Base-by-base conservation (phyloP, 2,888 invertebrate genomes). In the Stenolophus ochropezus region DNA sequence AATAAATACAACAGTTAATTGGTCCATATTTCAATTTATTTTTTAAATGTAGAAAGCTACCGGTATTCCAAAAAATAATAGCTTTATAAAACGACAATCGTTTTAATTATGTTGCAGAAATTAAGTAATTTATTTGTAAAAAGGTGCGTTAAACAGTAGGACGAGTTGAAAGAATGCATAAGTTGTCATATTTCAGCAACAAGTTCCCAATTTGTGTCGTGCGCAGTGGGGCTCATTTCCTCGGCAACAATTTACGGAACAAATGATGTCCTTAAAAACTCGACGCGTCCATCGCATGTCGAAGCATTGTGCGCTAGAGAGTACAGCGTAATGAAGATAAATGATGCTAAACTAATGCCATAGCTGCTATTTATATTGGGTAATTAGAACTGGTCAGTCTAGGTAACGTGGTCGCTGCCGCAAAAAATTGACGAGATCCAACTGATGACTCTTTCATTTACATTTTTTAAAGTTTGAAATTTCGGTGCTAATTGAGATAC, bases 281-380 rank as follows among this genome's bases (percentile, higher is more conserved):
- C 51, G 14, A 16, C 51, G 18, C 5, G n/a, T 25, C 23, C 56
- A 21, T 58, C 8, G 56, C 18, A 21, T 61, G 73, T 49, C 47
- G 42, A 47, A 33, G 16, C 25, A 49, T 47, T 49, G 49, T 78
- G 65, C 42, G 23, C 33, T 14, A 33, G 49, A 80, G 80, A 80
- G 80, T 73, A 42, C 20, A 23, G 23, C n/a, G 73, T 80, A 80
- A 80, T 80, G 80, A 80, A 80, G 80, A 80, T 80, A 80, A 73
- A 80, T 80, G 80, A 80, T 80, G 56, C 23, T 53, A 73, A 73
- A 73, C 80, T 73, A 80, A 73, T 80, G 58, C 73, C 71, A 79
- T 69, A 79, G 79, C 71, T 71, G 79, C 61, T 80, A 80, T 80
- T 80, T 80, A 58, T 80, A 80, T 80, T 80, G 53, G 42, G 56